Conservation (phyloP, 2,113 vertebrate genomes). For the Carassius auratus region DNA sequence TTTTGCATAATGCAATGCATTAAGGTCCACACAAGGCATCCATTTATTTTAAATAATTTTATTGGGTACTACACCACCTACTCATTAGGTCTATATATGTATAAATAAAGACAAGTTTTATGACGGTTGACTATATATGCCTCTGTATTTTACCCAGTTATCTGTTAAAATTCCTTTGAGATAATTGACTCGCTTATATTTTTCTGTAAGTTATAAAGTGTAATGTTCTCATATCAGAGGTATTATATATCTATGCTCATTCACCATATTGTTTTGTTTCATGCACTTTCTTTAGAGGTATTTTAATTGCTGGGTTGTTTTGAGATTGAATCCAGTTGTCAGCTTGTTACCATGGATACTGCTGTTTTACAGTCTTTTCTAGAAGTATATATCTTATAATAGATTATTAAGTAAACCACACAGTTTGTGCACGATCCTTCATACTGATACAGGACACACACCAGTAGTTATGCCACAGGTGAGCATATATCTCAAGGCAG, state of each 20-base stretch:
- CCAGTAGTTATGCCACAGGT: neutral
- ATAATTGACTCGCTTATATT: neutral
- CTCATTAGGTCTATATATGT: no score
- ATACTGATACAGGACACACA: neutral
- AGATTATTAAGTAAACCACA: constrained; percentile 25
- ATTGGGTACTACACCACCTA: no score
- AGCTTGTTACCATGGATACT: constrained; percentile 60
- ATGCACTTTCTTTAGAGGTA: constrained; percentile 7
- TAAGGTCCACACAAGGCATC: no score
- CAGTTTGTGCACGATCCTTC: neutral
- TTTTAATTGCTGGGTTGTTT: constrained; percentile 29
- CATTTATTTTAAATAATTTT: no score
- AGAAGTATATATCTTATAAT: constrained; percentile 35
- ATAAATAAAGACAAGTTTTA: neutral
- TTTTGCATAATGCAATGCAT: no score
- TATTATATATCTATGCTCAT: neutral
- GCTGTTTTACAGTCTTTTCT: constrained; percentile 31
- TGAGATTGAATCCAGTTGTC: constrained; percentile 47
- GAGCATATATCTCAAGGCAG: neutral
- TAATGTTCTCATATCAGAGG: neutral
- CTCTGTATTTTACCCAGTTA: neutral
- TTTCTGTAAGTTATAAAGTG: neutral
- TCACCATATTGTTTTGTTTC: constrained; percentile 1
- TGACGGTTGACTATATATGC: neutral
- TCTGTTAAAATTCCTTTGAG: neutral